A percentile compares a stretch with the other conserved stretches of the same genome.
These are phyloP conservation scores for Pampus argenteus DNA, from an alignment of 2,797 vertebrate genomes.

Conservation along the genomic window DNA sequence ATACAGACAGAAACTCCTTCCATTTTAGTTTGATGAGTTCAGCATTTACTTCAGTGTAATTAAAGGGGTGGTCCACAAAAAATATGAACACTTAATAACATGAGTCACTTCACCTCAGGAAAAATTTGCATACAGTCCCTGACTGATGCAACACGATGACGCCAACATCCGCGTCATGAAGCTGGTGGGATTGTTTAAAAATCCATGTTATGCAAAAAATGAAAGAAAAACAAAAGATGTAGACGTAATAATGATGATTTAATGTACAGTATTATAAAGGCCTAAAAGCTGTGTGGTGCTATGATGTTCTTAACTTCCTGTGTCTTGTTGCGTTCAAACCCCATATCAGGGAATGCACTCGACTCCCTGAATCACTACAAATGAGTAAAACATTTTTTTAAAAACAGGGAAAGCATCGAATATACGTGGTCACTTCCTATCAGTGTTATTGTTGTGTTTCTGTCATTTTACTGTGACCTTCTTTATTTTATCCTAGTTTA, in stretches of 20 bases:
- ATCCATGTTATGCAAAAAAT: slow-evolving; percentile 95
- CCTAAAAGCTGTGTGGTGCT: slow-evolving; percentile 98
- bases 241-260: slow-evolving; percentile 68
- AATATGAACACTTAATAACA: no score
- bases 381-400: slow-evolving; percentile 39
- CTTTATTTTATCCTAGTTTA: slow-evolving; percentile 83
- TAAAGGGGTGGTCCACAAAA: neutral
- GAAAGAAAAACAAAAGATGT: slow-evolving; percentile 64
- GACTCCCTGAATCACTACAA: slow-evolving; percentile 93
- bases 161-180: slow-evolving; percentile 74
- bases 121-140: slow-evolving; percentile 3
- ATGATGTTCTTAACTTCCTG: slow-evolving; percentile 87
- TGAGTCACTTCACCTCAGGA: no score
- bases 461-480: slow-evolving; percentile 89
- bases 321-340: slow-evolving; percentile 79
- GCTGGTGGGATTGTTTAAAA: slow-evolving; percentile 84
- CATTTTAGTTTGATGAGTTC: no score
- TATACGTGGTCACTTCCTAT: no score
- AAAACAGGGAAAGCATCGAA: slow-evolving; percentile 44
- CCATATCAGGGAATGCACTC: slow-evolving; percentile 97
- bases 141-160: neutral
- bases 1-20: no score
- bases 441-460: slow-evolving; percentile 20
- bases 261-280: slow-evolving; percentile 97
- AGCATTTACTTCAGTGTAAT: neutral